Evolutionary conservation across 2,113 vertebrate genomes (phyloP).

Genomic region (Cephalopterus ornatus): DNA sequence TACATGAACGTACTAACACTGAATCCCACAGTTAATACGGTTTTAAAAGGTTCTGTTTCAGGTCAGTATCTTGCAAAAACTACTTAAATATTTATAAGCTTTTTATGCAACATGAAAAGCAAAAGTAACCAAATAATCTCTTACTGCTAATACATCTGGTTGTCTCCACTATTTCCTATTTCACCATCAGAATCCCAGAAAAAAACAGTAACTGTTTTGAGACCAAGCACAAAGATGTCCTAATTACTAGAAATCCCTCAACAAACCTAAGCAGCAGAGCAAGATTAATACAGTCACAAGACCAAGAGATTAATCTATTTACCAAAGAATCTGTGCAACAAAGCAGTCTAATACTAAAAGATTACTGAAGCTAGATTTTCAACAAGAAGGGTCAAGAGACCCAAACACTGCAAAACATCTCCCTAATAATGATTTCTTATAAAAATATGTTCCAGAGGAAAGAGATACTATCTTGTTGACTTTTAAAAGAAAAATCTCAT

Average conservation of each 20-base stretch:
- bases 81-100: neutral
- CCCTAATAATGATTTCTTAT: slow-evolving; percentile 15
- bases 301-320: slow-evolving; percentile 59
- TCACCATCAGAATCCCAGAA: neutral
- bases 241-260: slow-evolving; percentile 65
- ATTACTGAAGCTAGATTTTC: slow-evolving; percentile 42
- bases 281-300: slow-evolving; percentile 67
- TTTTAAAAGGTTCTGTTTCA: neutral
- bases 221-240: slow-evolving; percentile 35
- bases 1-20: neutral
- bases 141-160: neutral
- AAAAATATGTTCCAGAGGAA: neutral
- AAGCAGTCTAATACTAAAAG: slow-evolving; percentile 51
- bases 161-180: neutral
- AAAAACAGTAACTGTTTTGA: slow-evolving; percentile 42
- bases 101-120: slow-evolving; percentile 27
- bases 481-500: neutral
- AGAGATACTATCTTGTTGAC: neutral
- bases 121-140: neutral
- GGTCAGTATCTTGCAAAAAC: neutral
- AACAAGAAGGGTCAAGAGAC: slow-evolving; percentile 16
- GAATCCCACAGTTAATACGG: neutral
- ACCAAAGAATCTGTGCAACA: slow-evolving; percentile 35
- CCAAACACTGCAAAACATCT: neutral
- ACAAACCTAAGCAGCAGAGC: slow-evolving; percentile 39